Base-by-base conservation (phyloP, 1,140 invertebrate species). In the Plectus sambesii region DNA sequence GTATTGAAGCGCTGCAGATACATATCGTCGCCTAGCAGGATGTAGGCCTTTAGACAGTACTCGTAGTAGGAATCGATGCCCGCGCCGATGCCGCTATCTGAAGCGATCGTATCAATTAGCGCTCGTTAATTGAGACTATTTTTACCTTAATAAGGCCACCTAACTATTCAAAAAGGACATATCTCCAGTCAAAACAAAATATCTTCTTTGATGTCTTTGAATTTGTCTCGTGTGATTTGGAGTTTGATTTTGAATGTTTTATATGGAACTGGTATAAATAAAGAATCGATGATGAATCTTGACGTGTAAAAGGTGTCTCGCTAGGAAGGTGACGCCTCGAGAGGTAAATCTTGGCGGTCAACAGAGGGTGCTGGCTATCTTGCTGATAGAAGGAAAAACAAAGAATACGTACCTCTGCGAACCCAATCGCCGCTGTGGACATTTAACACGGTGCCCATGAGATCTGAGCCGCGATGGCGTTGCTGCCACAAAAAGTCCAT, bases 1-100 rank as follows among this genome's bases (percentile, higher is more conserved):
- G 60, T 82, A 69, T 92, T 92, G 70, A 96, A 96, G 48, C 89
- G 75, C 20, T 83, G 80, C 50, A 94, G 73, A 73, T 94, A 96
- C 55, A 82, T 82, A 66, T 80, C 87, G 77, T 80, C 92, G 68
- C 72, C 89, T 12, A 80, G 61, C 22, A 81, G 60, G 47, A 81
- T 75, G 53, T 81, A 81, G 2, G 88, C 88, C 72, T 97, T 97
- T 15, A 97, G 77, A 56, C 87, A 85, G 72, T 98, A 98, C 72
- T 97, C 92, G 70, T 96, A 97, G 70, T 97, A 98, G 0, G 88
- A 94, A 71, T 98, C 92, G 56, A 96, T 96, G 6, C 93, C 92
- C 33, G 92, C 93, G n/a, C 93, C 93, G 17, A 97, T 88, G 2
- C 90, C 89, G 24, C 86, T 87, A 70, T 97, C 90, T 73, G 60